Evolutionary conservation across 2,797 vertebrate genomes (phyloP).

Genomic region (Pseudochirops corinnae): DNA sequence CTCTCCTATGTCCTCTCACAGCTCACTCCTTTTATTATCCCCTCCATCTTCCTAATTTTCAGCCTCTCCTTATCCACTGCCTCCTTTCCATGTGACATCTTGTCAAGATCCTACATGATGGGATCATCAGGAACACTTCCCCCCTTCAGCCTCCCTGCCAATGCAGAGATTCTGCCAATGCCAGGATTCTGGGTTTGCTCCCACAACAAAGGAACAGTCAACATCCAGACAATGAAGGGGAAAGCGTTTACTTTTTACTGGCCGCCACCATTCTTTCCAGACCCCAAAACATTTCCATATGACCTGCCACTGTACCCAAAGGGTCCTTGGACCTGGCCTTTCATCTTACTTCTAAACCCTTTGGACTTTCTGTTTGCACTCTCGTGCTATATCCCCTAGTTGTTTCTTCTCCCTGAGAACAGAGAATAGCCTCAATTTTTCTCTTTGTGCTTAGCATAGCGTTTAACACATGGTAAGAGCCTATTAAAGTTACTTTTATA

Average conservation of each 20-base stretch:
- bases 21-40: background rate
- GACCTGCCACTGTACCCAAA: background rate
- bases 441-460: background rate
- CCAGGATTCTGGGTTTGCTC: background rate
- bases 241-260: background rate
- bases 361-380: background rate
- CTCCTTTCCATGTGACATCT: background rate
- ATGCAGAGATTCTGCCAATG: background rate
- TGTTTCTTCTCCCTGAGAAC: background rate
- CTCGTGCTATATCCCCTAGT: background rate
- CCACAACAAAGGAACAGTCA: background rate
- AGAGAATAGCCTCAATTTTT: background rate
- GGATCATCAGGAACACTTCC: background rate
- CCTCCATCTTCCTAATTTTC: background rate
- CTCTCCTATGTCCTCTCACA: background rate
- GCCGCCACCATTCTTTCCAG: background rate
- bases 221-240: background rate
- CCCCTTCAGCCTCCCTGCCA: background rate
- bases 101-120: background rate
- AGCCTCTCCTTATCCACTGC: background rate
- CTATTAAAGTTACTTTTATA: background rate
- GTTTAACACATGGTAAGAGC: background rate
- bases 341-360: background rate
- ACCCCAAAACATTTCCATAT: background rate
- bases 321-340: background rate